Evolutionary conservation across 2,113 vertebrate species (phyloP).

Genomic region (Rhabdomys dilectus): DNA sequence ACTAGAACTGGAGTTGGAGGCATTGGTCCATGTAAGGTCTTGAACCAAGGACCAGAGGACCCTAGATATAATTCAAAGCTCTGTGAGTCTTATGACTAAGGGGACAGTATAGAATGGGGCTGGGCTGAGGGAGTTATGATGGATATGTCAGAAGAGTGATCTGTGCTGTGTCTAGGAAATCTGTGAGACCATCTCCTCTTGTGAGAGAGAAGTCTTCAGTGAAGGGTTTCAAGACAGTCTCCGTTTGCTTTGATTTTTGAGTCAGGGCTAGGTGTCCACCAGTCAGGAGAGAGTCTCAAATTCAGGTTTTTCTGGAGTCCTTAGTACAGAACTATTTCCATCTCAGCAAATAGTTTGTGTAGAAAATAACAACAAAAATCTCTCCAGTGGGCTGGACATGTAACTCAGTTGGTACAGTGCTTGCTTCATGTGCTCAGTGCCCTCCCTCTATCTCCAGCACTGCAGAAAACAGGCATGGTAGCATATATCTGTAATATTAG

Average conservation of each 20-base stretch:
- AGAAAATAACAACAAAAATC: not conserved
- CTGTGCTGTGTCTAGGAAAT: no score
- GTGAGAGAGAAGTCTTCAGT: not conserved
- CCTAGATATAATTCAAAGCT: not conserved
- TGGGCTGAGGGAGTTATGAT: no score
- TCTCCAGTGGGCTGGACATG: not conserved
- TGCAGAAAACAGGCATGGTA: no score
- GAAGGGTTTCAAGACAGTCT: not conserved
- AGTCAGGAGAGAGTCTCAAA: not conserved
- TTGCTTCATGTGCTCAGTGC: no score
- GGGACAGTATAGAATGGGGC: not conserved
- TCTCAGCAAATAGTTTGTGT: not conserved
- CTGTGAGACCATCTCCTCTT: not conserved
- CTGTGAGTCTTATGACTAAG: not conserved
- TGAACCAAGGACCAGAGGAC: not conserved
- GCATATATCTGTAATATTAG: not conserved
- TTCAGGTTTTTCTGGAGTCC: not conserved
- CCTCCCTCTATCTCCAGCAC: not conserved
- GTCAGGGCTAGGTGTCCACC: not conserved
- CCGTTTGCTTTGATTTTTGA: not conserved
- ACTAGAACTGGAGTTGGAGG: not conserved
- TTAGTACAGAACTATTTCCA: not conserved
- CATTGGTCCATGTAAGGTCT: not conserved
- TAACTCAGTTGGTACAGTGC: not conserved
- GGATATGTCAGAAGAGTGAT: rapidly evolving